Base-by-base conservation (phyloP, 1,140 invertebrate genomes). In the Phymorhynchus buccinoides region DNA sequence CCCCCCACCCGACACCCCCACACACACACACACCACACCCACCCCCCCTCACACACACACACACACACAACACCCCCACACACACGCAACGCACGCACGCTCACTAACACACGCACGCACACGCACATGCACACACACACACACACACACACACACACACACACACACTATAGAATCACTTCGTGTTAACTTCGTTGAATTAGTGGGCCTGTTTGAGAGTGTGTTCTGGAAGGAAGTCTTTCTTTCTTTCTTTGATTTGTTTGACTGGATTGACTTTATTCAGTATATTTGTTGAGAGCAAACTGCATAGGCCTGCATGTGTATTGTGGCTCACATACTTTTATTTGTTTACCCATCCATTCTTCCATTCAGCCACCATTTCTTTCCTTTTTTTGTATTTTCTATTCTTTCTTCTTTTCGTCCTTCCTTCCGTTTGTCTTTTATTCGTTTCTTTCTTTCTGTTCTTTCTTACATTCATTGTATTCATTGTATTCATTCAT, bases 91-190 rank as follows among this genome's bases (percentile, higher is more conserved):
- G 4, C 73, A 77, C 73, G 27, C 73, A 77, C 32, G 37, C 73
- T n/a, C 32, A 77, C 32, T 16, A 18, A 77, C 73, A 42, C 73
- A 77, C 32, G 37, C 73, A 77, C 73, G 37, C 32, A 39, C 3
- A 37, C 32, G 27, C 73, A 35, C 73, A 77, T 35, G 37, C 73
- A 77, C 73, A 35, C 73, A 77, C 27, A 77, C 73, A 35, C 32
- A 77, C 73, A 77, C 32, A 37, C 35, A 37, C 73, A 35, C 4
- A 35, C 32, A 14, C 32, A 37, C 39, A 35, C 73, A 42, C 39
- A 77, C 32, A 77, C 35, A 39, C 32, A 77, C 73, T 35, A 14
- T n/a, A n/a, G n/a, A n/a, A n/a, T n/a, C n/a, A n/a, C n/a, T n/a
- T n/a, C n/a, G n/a, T n/a, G 48, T n/a, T n/a, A n/a, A n/a, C n/a